Conservation (phyloP, 2,113 vertebrate species). For the Chitala chitala region DNA sequence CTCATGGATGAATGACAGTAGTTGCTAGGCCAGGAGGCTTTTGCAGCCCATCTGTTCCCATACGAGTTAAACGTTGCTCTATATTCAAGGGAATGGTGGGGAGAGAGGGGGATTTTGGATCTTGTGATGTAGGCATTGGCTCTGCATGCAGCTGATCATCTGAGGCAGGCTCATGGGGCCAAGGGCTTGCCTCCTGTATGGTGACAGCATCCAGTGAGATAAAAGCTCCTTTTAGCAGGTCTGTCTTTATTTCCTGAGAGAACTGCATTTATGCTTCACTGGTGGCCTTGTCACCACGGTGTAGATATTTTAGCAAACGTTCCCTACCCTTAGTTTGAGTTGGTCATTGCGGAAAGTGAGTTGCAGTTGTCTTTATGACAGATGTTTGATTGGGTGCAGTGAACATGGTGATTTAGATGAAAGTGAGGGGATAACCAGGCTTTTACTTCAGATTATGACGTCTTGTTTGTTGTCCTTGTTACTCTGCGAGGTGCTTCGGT, state of each 20-base stretch:
- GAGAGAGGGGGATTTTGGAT: conserved; percentile 42
- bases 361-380: too few relatives aligned
- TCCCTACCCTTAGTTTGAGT: too few relatives aligned
- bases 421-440: too few relatives aligned
- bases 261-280: conserved; percentile 16
- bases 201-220: neutral
- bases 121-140: conserved; percentile 63
- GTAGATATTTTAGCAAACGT: too few relatives aligned
- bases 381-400: neutral
- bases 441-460: too few relatives aligned
- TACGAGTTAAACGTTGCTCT: neutral
- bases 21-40: neutral
- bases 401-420: neutral
- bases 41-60: neutral
- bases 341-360: too few relatives aligned
- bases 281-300: too few relatives aligned
- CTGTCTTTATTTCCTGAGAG: conserved; percentile 28
- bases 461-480: too few relatives aligned
- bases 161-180: conserved; percentile 44
- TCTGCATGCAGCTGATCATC: conserved; percentile 59
- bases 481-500: too few relatives aligned
- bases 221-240: conserved; percentile 21
- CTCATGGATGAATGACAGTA: neutral
- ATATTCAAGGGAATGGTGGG: conserved; percentile 28
- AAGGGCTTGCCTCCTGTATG: neutral